These are phyloP conservation scores for Meliscaeva auricollis DNA, from an alignment of 2,888 invertebrate species.

Conservation along the genomic window DNA sequence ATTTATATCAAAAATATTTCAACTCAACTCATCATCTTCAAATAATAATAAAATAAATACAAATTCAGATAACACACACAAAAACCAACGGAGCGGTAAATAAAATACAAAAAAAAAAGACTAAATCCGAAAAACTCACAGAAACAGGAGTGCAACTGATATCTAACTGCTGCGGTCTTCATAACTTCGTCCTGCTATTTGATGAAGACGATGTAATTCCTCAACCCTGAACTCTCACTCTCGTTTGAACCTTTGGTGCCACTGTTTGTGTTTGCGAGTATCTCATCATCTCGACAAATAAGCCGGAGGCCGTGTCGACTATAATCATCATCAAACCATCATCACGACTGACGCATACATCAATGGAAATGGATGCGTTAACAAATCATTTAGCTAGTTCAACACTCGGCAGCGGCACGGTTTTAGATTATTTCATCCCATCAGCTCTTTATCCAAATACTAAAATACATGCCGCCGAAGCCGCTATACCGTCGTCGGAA, in stretches of 20 bases:
- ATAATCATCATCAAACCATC: constrained; percentile 66
- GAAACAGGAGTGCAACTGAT: constrained; percentile 49
- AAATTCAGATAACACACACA: constrained; percentile 46
- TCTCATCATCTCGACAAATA: constrained; percentile 73
- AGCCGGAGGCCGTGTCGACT: constrained; percentile 66
- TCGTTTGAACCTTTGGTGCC: constrained; percentile 53
- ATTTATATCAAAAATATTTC: constrained; percentile 59
- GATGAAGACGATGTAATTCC: constrained; percentile 4
- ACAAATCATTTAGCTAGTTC: constrained; percentile 74
- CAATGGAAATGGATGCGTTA: constrained; percentile 67
- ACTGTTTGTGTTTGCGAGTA: constrained; percentile 57
- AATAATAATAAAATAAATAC: constrained; percentile 63
- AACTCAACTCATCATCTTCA: constrained; percentile 48
- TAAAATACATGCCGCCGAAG: not conserved
- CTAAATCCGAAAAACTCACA: constrained; percentile 47
- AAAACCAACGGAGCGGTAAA: constrained; percentile 56
- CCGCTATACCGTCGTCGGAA: not conserved
- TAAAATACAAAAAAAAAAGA: constrained; percentile 42
- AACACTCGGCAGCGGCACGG: constrained; percentile 40
- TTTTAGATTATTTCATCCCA: constrained; percentile 64
- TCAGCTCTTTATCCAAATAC: not conserved
- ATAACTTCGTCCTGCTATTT: not conserved
- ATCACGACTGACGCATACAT: constrained; percentile 41
- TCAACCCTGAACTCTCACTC: constrained; percentile 52
- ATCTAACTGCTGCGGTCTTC: constrained; percentile 6